phyloP scores from a whole-genome alignment of 1,140 invertebrate genomes.

The Orius insidiosus region DNA sequence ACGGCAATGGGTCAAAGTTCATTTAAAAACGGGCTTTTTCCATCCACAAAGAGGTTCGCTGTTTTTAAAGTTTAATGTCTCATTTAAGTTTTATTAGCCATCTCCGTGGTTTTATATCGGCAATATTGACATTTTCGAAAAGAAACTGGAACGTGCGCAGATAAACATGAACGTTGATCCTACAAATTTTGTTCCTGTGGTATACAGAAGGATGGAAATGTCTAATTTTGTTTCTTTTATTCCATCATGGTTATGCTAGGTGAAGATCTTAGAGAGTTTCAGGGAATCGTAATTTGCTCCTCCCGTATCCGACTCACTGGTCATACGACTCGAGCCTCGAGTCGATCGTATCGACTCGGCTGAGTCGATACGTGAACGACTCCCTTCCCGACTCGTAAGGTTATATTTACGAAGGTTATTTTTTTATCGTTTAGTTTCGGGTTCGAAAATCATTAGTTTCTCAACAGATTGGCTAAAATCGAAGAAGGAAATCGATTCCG shows the following conservation, averaged over 20 bases:
- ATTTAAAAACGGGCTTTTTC: conserved; percentile 52
- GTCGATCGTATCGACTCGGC: too few species aligned
- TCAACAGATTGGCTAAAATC: too few species aligned
- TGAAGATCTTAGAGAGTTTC: too few species aligned
- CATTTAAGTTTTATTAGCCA: conserved; percentile 29
- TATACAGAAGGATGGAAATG: conserved; percentile 87
- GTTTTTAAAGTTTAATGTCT: background rate
- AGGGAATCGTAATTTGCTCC: too few species aligned
- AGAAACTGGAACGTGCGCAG: conserved; percentile 92
- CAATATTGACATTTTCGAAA: conserved; percentile 94
- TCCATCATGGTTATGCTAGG: conserved; percentile 52
- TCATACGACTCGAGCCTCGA: too few species aligned
- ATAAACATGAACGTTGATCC: conserved; percentile 84
- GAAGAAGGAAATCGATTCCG: too few species aligned
- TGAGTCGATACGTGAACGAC: too few species aligned
- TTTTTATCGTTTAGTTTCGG: too few species aligned
- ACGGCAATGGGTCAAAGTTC: conserved; percentile 92
- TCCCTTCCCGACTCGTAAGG: too few species aligned
- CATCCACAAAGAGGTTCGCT: conserved; percentile 41
- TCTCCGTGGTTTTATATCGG: conserved; percentile 95
- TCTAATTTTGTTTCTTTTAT: conserved; percentile 48
- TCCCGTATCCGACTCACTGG: too few species aligned
- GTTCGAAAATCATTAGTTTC: too few species aligned
- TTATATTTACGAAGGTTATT: too few species aligned
- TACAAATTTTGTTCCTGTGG: conserved; percentile 79